A percentile compares a stretch with the other conserved stretches of the same genome.
phyloP scores from a whole-genome alignment of 2,888 invertebrate genomes.

The Coremacera marginata region DNA sequence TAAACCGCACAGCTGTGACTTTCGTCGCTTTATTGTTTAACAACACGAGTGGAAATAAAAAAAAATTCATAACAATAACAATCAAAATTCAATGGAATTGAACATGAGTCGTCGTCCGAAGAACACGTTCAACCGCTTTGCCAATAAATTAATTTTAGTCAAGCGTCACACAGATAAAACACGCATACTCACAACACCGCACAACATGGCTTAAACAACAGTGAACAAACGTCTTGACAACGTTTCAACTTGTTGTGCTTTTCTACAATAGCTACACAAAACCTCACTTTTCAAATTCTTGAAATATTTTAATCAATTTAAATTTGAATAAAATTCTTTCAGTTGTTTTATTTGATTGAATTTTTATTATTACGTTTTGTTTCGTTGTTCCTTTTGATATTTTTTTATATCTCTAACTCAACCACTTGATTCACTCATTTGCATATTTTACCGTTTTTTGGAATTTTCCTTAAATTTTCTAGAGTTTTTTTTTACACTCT shows the following conservation, averaged over 20 bases:
- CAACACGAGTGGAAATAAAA: background rate
- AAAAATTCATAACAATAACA: background rate
- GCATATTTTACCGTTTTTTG: background rate
- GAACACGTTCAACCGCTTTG: constrained; percentile 15
- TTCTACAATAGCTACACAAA: background rate
- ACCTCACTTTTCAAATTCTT: background rate
- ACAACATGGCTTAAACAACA: background rate
- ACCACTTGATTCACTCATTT: constrained; percentile 10
- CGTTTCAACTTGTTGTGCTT: background rate
- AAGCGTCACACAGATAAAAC: background rate
- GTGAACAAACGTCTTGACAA: background rate
- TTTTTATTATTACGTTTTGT: background rate
- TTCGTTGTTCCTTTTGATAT: background rate
- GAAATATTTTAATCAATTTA: constrained; percentile 18
- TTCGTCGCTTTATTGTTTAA: background rate
- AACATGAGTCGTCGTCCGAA: constrained; percentile 20
- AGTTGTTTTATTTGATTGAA: background rate
- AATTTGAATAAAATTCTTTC: constrained; percentile 1
- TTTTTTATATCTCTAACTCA: background rate
- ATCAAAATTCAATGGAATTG: background rate
- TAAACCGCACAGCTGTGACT: background rate
- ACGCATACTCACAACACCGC: constrained; percentile 34
- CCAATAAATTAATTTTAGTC: constrained; percentile 14
- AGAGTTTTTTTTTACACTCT: background rate
- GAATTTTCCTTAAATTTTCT: background rate